Conservation (phyloP, 2,888 invertebrate genomes). For the Melolontha melolontha region DNA sequence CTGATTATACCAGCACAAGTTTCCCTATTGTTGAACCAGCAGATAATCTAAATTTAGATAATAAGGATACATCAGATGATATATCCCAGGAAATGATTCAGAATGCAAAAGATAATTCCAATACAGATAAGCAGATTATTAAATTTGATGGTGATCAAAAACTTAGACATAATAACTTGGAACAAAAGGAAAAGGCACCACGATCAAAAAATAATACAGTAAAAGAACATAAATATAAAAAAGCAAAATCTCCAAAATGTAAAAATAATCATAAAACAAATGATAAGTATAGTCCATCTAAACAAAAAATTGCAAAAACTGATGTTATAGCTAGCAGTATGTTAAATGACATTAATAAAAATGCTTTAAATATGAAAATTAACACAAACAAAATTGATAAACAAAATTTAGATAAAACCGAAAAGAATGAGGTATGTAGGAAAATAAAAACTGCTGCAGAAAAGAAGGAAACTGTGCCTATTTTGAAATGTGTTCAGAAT, state of each 20-base stretch:
- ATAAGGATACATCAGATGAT: no score
- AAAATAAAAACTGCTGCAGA: slow-evolving; percentile 41
- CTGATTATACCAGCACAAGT: no score
- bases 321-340: neutral
- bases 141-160: slow-evolving; percentile 1
- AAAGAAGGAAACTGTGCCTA: slow-evolving; percentile 32
- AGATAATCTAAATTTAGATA: no score
- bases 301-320: slow-evolving; percentile 4
- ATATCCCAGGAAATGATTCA: neutral
- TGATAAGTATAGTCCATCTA: neutral
- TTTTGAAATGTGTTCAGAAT: slow-evolving; percentile 17
- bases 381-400: slow-evolving; percentile 1
- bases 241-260: neutral
- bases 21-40: no score
- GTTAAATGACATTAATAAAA: neutral
- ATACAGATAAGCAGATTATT: neutral
- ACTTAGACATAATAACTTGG: neutral
- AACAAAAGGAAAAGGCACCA: neutral
- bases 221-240: slow-evolving; percentile 21
- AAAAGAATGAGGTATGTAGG: slow-evolving; percentile 2
- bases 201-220: slow-evolving; percentile 5
- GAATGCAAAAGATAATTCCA: neutral
- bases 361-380: neutral
- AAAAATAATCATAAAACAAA: slow-evolving; percentile 22
- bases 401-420: neutral